These are phyloP conservation scores for Henicopernis longicauda DNA, from an alignment of 2,113 vertebrate genomes.

Conservation along the genomic window DNA sequence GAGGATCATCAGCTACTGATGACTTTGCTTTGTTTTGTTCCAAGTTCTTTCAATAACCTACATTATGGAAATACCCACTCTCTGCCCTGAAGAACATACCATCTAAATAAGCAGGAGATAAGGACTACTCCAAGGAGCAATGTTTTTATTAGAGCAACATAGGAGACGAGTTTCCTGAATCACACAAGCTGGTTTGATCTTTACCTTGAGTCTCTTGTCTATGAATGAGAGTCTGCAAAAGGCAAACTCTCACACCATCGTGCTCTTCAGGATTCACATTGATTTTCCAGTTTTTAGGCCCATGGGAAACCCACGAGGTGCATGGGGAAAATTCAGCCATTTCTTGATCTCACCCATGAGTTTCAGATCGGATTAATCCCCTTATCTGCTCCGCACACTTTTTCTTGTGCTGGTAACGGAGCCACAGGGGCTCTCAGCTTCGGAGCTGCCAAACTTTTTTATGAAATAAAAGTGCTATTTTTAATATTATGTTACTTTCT, in stretches of 20 bases:
- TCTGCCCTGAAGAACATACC: neutral
- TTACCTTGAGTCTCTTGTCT: neutral
- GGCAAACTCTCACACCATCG: neutral
- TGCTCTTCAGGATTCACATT: neutral
- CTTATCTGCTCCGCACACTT: neutral
- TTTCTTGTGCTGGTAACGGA: neutral
- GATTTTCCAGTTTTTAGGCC: neutral
- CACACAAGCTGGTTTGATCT: neutral
- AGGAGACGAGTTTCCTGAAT: neutral
- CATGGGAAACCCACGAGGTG: neutral
- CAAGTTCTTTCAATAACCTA: neutral
- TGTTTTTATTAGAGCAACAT: neutral
- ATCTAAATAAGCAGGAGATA: neutral
- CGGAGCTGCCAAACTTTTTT: slow-evolving; percentile 1
- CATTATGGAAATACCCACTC: rapidly evolving
- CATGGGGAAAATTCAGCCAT: neutral
- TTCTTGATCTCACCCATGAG: neutral
- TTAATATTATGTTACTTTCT: slow-evolving; percentile 13
- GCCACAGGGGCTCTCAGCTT: neutral
- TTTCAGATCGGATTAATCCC: slow-evolving; percentile 28
- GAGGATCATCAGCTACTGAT: neutral
- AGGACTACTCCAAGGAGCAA: neutral
- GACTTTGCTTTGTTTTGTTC: neutral
- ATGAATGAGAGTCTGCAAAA: neutral
- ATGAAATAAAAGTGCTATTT: neutral